phyloP scores from a whole-genome alignment of 2,888 invertebrate genomes.

The Lymantria dispar region DNA sequence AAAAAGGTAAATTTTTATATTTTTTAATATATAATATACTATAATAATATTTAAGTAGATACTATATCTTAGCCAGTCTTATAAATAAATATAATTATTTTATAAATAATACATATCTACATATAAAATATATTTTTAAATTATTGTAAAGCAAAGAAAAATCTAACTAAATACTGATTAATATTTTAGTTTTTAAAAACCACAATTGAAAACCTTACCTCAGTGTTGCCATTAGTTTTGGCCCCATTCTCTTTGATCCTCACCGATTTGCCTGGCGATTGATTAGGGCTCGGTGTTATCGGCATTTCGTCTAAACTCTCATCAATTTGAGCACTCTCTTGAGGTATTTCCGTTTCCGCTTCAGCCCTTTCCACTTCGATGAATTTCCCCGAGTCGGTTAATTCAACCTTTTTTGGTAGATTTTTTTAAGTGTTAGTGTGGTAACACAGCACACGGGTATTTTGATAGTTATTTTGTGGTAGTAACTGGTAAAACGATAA shows the following conservation, averaged over 20 bases:
- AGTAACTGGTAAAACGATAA: not conserved
- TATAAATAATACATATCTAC: no score
- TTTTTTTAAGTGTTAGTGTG: constrained; percentile 56
- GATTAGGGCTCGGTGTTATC: constrained; percentile 52
- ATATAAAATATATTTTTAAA: not conserved
- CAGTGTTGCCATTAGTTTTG: constrained; percentile 54
- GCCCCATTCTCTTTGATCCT: constrained; percentile 74
- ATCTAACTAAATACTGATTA: constrained; percentile 19
- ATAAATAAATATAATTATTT: no score
- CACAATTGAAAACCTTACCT: constrained; percentile 46
- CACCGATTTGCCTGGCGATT: constrained; percentile 70
- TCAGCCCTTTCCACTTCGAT: constrained; percentile 72
- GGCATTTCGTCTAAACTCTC: constrained; percentile 27
- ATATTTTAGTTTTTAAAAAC: constrained; percentile 28
- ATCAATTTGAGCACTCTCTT: constrained; percentile 33
- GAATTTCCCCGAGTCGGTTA: constrained; percentile 78
- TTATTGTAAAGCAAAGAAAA: constrained; percentile 3
- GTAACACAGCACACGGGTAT: constrained; percentile 55
- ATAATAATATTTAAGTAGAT: no score
- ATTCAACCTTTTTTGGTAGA: constrained; percentile 65
- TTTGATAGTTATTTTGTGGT: constrained; percentile 31
- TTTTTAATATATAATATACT: no score
- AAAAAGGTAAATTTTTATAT: no score
- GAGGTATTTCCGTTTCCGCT: constrained; percentile 33
- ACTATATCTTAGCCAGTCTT: no score